Conservation (phyloP, 1,140 invertebrate genomes). For the Bilobella aurantiaca region DNA sequence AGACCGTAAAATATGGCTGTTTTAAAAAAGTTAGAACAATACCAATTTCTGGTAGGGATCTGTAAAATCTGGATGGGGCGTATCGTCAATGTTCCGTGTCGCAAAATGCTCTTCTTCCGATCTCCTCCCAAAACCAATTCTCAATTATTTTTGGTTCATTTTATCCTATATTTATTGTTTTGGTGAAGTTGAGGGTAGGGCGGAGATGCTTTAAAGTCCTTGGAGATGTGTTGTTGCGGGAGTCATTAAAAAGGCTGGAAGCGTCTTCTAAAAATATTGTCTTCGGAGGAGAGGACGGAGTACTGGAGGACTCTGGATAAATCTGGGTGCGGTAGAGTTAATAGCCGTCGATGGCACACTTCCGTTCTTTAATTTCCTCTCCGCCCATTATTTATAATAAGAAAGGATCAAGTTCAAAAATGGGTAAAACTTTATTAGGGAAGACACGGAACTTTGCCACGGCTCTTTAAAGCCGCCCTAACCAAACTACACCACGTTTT, state of each 20-base stretch:
- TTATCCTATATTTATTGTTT: neutral
- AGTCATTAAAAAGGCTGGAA: neutral
- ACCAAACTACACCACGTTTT: neutral
- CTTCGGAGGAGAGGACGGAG: neutral
- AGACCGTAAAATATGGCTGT: neutral
- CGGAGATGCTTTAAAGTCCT: neutral
- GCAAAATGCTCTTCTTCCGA: neutral
- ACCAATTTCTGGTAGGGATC: neutral
- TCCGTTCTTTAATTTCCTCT: slow-evolving; percentile 25
- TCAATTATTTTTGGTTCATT: neutral
- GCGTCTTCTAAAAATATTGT: neutral
- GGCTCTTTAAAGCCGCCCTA: neutral
- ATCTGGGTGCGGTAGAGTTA: neutral
- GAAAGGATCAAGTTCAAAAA: slow-evolving; percentile 23
- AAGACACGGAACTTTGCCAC: neutral
- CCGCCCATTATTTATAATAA: slow-evolving; percentile 18
- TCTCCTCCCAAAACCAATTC: neutral
- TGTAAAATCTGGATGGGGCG: neutral
- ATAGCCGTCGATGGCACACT: slow-evolving; percentile 20
- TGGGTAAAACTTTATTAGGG: neutral
- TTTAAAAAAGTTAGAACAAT: neutral
- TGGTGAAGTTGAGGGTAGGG: neutral
- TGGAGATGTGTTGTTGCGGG: neutral
- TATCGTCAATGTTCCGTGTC: neutral
- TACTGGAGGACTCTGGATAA: neutral